Conservation (phyloP, 2,888 invertebrate genomes). For the Bimastos eiseni region DNA sequence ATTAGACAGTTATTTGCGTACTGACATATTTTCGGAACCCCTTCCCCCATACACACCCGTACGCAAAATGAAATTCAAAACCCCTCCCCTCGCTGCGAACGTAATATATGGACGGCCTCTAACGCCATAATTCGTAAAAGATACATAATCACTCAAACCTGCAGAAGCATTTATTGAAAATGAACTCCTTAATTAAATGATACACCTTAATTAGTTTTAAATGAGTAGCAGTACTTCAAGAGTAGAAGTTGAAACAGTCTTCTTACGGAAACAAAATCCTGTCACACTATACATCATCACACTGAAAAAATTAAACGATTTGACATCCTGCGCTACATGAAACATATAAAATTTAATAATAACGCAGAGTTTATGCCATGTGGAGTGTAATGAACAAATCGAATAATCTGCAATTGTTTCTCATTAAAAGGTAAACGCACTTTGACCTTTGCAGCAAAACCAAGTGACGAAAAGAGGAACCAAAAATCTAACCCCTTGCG, state of each 20-base stretch:
- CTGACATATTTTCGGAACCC: no score
- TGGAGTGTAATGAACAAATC: neutral
- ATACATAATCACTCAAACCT: neutral
- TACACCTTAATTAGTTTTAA: neutral
- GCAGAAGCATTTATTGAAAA: neutral
- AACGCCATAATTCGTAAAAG: neutral
- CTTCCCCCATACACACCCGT: no score
- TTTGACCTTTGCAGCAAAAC: neutral
- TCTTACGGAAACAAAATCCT: neutral
- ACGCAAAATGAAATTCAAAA: no score
- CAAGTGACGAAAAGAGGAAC: neutral
- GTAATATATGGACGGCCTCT: no score
- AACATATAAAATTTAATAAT: no score
- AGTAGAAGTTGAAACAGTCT: neutral
- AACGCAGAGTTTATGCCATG: no score
- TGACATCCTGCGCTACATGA: neutral
- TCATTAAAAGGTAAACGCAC: neutral
- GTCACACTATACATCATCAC: neutral
- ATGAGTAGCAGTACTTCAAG: no score
- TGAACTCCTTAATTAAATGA: neutral
- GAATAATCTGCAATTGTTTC: neutral
- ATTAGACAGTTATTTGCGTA: no score
- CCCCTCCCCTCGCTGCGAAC: no score
- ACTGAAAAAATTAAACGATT: neutral
- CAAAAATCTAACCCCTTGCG: neutral